Conservation (phyloP, 2,797 vertebrate genomes). For the Amblyopsis hoosieri region DNA sequence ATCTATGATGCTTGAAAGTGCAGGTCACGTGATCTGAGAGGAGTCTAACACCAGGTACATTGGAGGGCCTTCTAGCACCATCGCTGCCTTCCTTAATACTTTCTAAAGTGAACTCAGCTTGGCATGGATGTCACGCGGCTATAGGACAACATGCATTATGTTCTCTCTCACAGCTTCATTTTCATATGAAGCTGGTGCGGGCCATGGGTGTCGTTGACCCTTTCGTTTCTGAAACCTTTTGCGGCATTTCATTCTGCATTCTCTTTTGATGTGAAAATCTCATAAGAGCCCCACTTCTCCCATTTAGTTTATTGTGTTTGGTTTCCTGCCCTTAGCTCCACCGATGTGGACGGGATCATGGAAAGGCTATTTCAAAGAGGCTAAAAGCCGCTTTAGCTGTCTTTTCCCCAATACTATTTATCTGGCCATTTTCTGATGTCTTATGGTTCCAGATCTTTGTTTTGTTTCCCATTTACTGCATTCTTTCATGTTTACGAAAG, state of each 20-base stretch:
- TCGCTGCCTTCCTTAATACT: constrained; percentile 40
- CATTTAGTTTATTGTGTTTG: constrained; percentile 35
- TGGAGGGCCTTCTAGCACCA: constrained; percentile 23
- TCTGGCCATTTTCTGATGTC: constrained; percentile 41
- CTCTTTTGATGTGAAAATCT: constrained; percentile 46
- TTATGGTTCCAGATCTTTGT: constrained; percentile 40
- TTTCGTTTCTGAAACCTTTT: constrained; percentile 13
- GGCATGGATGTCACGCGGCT: background rate
- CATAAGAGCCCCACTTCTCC: constrained; percentile 32
- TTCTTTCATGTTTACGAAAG: constrained; percentile 2
- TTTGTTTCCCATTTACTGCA: constrained; percentile 11
- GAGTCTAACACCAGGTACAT: constrained; percentile 26
- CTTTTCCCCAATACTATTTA: constrained; percentile 32
- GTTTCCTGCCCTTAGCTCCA: constrained; percentile 28
- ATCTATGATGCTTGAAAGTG: no score
- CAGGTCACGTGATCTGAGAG: no score
- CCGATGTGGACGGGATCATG: constrained; percentile 36
- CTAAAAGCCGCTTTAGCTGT: constrained; percentile 43
- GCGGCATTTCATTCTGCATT: constrained; percentile 23
- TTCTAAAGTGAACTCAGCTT: constrained; percentile 30
- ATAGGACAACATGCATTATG: constrained; percentile 13
- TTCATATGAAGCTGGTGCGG: constrained; percentile 19
- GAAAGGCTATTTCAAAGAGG: constrained; percentile 34
- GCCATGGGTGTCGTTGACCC: constrained; percentile 19
- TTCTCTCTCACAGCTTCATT: constrained; percentile 20